Evolutionary conservation across 2,888 invertebrate genomes (phyloP).

Genomic region (Anthophora plumipes): DNA sequence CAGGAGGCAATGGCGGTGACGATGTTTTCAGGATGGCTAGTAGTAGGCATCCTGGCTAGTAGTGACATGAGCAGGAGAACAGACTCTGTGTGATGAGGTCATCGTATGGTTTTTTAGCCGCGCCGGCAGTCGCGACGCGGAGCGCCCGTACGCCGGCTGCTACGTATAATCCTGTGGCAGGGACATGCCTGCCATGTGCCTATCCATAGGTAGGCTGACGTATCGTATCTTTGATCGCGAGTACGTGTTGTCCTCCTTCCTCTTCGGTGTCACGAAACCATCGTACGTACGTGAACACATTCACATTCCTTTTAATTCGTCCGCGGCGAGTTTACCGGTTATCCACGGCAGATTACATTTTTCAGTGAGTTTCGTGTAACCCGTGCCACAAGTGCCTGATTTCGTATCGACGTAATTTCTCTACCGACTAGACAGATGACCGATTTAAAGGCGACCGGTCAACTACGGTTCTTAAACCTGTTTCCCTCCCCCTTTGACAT

Average conservation of each 20-base stretch:
- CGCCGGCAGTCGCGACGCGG: slow-evolving; percentile 82
- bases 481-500: slow-evolving; percentile 70
- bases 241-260: slow-evolving; percentile 51
- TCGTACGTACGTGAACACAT: slow-evolving; percentile 24
- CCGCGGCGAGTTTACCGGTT: slow-evolving; percentile 17
- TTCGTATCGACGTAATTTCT: slow-evolving; percentile 41
- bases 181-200: slow-evolving; percentile 76
- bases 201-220: slow-evolving; percentile 37
- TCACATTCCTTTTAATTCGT: slow-evolving; percentile 10
- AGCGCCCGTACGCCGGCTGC: slow-evolving; percentile 80
- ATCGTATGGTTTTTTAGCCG: slow-evolving; percentile 81
- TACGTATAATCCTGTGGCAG: slow-evolving; percentile 68
- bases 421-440: slow-evolving; percentile 57
- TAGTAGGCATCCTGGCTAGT: slow-evolving; percentile 54
- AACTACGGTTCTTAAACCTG: slow-evolving; percentile 71
- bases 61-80: slow-evolving; percentile 78
- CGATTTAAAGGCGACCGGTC: slow-evolving; percentile 71
- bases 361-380: slow-evolving; percentile 33
- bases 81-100: slow-evolving; percentile 82
- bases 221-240: slow-evolving; percentile 59
- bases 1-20: slow-evolving; percentile 49
- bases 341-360: slow-evolving; percentile 35
- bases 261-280: slow-evolving; percentile 22
- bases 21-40: slow-evolving; percentile 81
- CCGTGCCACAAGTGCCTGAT: slow-evolving; percentile 22